Evolutionary conservation across 2,113 vertebrate species (phyloP), one percentile per base, ranked within the genome.

Genomic region (Paraplagusia blochii): DNA sequence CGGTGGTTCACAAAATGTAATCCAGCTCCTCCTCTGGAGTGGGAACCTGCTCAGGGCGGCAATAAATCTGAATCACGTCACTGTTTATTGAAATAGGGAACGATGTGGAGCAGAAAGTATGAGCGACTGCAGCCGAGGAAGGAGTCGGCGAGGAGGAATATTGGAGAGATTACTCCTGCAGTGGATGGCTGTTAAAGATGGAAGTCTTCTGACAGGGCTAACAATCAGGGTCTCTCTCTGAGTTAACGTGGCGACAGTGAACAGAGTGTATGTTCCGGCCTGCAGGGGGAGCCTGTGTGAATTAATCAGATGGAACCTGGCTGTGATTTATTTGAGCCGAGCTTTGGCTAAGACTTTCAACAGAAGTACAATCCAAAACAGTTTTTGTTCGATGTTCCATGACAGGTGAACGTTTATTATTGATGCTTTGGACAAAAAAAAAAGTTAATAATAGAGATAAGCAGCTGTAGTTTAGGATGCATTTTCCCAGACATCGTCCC

Each of bases 81-180:
- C 7, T 38, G 58, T 54, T 63, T 44, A 54, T 66, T 69, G 43
- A 50, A 45, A 44, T 19, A 1, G 15, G 8, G 19, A 38, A 19
- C 45, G 46, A 44, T 13, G 39, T 39, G 29, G 19, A 12, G 12
- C 5, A 13, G 43, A 43, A 44, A 29, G 29, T 17, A 42, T 34
- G 44, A 57, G 45, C 38, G 5, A 8, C 61, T 36, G 62, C 12
- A 16, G 39, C n/a, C 14, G 7, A 18, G n/a, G 11, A 11, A 11
- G 17, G 10, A 17, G 34, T 33, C 13, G 11, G 38, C 14, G 11
- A 18, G 47, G 51, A 34, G 11, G 29, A 12, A 61, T 76, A 70
- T 73, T 76, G 46, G 19, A 51, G 49, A 50, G 15, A 60, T 77
- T 48, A 43, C 63, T 82, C 69, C 56, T 53, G 38, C 61, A 73